Evolutionary conservation across 1,140 invertebrate species (phyloP), one percentile per base, ranked within the genome.

Genomic region (Drosophila serrata): DNA sequence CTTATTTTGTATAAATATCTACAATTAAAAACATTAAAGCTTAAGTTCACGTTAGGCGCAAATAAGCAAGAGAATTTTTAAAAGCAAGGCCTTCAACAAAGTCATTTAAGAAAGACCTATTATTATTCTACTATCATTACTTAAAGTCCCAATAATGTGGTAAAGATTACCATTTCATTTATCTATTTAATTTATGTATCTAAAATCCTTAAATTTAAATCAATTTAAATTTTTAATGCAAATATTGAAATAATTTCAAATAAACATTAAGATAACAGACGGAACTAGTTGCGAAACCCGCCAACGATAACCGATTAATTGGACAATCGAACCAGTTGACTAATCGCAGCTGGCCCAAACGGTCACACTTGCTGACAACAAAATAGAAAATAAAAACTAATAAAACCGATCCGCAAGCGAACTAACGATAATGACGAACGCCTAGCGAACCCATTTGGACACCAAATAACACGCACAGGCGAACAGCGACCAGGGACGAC

Each of bases 291-390:
- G 6, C 48, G 5, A 49, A n/a, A 17, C 0, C 46, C 24, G 11
- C 7, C 11, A 12, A 13, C 48, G 48, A 51, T 33, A 33, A 19
- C 29, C 29, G 29, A 51, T 51, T 19, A 19, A 6, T 3, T 8
- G 48, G 6, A 19, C 29, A 19, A 51, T 51, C 48, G 48, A 51
- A 51, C 17, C 48, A 19, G 48, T 51, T 51, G 48, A 33, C 48
- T 51, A 51, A 51, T 51, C 48, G 6, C 48, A 19, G 27, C 27
- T 7, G 29, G 48, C n/a, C 17, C 31, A 53, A 33, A 53, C 48
- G 62, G 63, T 61, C 63, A 61, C 57, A 67, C 57, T 62, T 56
- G 17, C 33, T 17, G 49, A 62, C 57, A 62, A 61, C 42, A 67
- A 67, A 67, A 45, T 39, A 62, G 29, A 63, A 48, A 58, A 35